Conservation (phyloP, 2,797 vertebrate genomes). For the Scolopax rusticola region DNA sequence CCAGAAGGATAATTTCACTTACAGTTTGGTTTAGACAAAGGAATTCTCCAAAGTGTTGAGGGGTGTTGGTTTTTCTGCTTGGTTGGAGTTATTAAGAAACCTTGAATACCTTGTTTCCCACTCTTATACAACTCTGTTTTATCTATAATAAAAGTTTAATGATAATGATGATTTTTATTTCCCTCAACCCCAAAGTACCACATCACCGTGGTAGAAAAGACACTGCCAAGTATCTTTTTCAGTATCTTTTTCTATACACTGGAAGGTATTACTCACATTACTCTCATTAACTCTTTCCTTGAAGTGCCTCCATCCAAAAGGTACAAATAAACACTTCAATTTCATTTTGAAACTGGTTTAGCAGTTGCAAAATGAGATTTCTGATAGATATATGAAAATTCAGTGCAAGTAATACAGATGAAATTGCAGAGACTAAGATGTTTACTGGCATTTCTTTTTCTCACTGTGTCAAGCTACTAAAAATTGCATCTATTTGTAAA, state of each 20-base stretch:
- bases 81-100: not conserved
- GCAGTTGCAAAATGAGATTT: not conserved
- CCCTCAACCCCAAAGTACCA: not conserved
- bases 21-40: not conserved
- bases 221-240: not conserved
- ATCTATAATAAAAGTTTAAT: not conserved
- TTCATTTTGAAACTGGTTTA: not conserved
- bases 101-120: not conserved
- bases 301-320: not conserved
- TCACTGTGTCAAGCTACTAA: not conserved
- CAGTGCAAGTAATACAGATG: not conserved
- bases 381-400: not conserved
- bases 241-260: not conserved
- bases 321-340: not conserved
- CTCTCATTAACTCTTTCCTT: not conserved
- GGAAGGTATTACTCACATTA: not conserved
- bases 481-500: not conserved
- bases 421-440: not conserved
- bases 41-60: not conserved
- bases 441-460: constrained; percentile 12
- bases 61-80: not conserved
- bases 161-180: not conserved
- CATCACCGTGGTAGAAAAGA: not conserved
- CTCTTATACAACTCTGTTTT: not conserved
- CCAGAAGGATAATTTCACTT: not conserved